phyloP scores from a whole-genome alignment of 64 coral and sea anemone genomes.

The Montipora foliosa region DNA sequence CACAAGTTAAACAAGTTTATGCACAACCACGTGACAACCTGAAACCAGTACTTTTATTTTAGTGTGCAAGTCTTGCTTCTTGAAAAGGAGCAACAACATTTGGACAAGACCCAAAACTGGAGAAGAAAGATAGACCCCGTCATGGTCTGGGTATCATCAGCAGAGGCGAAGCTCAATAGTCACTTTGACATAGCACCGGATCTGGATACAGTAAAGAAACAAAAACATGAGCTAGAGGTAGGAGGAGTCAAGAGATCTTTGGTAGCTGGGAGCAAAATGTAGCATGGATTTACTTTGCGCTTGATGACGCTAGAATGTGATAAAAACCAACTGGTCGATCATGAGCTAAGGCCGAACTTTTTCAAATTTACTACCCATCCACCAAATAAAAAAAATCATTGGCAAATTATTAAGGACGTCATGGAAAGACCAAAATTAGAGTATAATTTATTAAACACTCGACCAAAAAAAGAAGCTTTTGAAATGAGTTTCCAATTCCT shows the following conservation, averaged over 20 bases:
- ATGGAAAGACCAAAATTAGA: too few species aligned
- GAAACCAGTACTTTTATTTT: background rate
- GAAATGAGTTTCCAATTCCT: too few species aligned
- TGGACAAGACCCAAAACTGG: slow-evolving; percentile 77
- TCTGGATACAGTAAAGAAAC: slow-evolving; percentile 93
- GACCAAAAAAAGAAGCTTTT: too few species aligned
- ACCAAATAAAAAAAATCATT: too few species aligned
- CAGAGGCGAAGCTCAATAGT: slow-evolving; percentile 74
- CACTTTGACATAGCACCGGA: slow-evolving; percentile 93
- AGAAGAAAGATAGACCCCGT: slow-evolving; percentile 68
- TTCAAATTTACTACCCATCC: too few species aligned
- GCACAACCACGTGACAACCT: background rate
- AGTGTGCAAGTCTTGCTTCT: slow-evolving; percentile 81
- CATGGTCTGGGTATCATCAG: slow-evolving; percentile 74
- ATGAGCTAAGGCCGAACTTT: too few species aligned
- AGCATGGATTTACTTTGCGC: too few species aligned
- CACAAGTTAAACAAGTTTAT: background rate
- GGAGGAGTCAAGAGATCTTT: background rate
- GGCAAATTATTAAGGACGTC: too few species aligned
- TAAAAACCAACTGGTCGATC: too few species aligned
- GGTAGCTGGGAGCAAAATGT: background rate
- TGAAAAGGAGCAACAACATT: slow-evolving; percentile 76
- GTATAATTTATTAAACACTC: too few species aligned
- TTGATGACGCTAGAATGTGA: background rate
- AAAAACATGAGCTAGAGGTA: slow-evolving; percentile 74